Evolutionary conservation across 2,888 invertebrate genomes (phyloP).

Genomic region (Priocnemis perturbator): DNA sequence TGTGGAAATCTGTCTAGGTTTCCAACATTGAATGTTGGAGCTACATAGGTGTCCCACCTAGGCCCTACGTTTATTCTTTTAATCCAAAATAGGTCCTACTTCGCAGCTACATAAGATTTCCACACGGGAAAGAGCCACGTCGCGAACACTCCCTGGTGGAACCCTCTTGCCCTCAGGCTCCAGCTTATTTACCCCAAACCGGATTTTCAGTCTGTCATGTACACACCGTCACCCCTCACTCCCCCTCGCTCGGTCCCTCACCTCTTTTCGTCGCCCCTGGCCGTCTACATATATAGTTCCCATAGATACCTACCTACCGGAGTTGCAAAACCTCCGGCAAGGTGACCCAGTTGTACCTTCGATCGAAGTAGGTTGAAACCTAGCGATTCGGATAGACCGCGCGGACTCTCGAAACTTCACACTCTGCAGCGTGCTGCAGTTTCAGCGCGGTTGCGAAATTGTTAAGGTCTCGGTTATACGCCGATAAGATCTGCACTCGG

Average conservation of each 20-base stretch:
- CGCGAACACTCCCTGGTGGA: conserved; percentile 13
- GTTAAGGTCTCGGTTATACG: too few species aligned
- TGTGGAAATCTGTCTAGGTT: too few species aligned
- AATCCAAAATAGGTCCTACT: too few species aligned
- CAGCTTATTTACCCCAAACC: conserved; percentile 64
- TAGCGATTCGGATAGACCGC: conserved; percentile 3
- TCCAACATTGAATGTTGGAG: too few species aligned
- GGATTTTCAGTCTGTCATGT: conserved; percentile 59
- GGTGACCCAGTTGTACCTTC: conserved; percentile 66
- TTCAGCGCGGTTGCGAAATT: too few species aligned
- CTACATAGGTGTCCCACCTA: too few species aligned
- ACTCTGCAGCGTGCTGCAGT: not conserved
- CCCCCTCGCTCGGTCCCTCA: conserved; percentile 12
- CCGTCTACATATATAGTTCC: conserved; percentile 30
- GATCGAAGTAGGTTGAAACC: conserved; percentile 52
- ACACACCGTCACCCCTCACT: conserved; percentile 9
- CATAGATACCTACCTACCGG: conserved; percentile 43
- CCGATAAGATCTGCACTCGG: too few species aligned
- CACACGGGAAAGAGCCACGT: conserved; percentile 18
- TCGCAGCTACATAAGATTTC: too few species aligned
- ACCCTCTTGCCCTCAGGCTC: conserved; percentile 17
- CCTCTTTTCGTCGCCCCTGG: conserved; percentile 3
- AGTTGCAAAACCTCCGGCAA: conserved; percentile 66
- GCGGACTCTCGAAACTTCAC: not conserved
- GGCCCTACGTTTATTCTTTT: too few species aligned